phyloP scores from a whole-genome alignment of 53 echinoderm and acorn worm species.

The Henricia sp. region DNA sequence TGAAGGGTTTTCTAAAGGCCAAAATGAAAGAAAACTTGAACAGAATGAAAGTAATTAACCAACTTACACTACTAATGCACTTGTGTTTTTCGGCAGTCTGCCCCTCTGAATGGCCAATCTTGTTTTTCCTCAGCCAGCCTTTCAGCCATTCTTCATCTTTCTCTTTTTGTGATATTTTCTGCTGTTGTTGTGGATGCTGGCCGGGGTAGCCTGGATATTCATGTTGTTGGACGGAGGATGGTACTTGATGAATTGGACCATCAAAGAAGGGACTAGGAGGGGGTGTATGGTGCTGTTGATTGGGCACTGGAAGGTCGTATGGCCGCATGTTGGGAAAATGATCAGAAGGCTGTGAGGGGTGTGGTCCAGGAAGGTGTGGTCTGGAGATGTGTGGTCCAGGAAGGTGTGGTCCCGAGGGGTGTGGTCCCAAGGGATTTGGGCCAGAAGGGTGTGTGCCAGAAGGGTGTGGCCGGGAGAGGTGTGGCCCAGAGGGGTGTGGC shows the following conservation, averaged over 20 bases:
- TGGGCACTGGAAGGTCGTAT: background rate
- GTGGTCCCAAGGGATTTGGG: conserved; percentile 12
- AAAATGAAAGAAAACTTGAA: no score
- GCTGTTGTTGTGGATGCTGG: background rate
- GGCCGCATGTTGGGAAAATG: background rate
- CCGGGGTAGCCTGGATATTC: no score
- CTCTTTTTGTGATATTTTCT: conserved; percentile 21
- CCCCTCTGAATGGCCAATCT: conserved; percentile 17
- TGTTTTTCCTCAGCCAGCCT: conserved; percentile 17
- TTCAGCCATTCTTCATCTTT: conserved; percentile 48
- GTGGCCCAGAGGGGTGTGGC: conserved; percentile 2
- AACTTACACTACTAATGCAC: no score
- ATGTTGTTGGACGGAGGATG: no score
- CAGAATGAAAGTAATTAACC: no score
- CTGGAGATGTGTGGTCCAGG: background rate
- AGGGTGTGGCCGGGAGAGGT: conserved; percentile 1
- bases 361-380: conserved; percentile 18
- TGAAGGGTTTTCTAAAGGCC: no score
- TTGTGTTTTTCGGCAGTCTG: background rate
- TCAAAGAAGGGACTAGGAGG: no score
- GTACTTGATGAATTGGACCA: no score
- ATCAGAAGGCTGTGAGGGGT: background rate
- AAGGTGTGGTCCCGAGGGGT: conserved; percentile 4
- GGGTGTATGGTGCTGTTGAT: background rate
- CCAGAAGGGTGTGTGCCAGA: conserved; percentile 9